Evolutionary conservation across 1,140 invertebrate genomes (phyloP).

Genomic region (Onthophagus taurus): DNA sequence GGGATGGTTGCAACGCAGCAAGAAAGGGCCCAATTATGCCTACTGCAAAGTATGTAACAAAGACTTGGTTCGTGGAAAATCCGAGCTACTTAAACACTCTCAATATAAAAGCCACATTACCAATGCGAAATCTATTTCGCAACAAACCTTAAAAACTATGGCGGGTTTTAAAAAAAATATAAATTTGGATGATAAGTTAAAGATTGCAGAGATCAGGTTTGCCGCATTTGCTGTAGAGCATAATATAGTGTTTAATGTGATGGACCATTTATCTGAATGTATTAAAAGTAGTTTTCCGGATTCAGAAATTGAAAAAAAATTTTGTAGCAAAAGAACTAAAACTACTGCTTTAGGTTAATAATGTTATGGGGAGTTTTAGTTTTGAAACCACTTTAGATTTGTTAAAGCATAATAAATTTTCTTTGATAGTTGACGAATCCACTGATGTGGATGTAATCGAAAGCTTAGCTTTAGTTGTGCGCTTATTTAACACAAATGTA

Average conservation of each 20-base stretch:
- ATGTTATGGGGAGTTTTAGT: slow-evolving; percentile 4
- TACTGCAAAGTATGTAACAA: too few relatives aligned
- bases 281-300: slow-evolving; percentile 4
- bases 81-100: too few relatives aligned
- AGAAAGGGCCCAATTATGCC: too few relatives aligned
- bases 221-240: not conserved
- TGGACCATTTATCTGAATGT: slow-evolving; percentile 11
- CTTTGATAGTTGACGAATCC: slow-evolving; percentile 36
- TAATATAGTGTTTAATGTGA: slow-evolving; percentile 10
- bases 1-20: too few relatives aligned
- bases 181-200: too few relatives aligned
- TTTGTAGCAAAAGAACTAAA: slow-evolving; percentile 16
- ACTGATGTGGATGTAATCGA: slow-evolving; percentile 31
- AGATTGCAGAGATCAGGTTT: not conserved
- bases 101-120: too few relatives aligned
- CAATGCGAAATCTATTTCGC: too few relatives aligned
- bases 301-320: slow-evolving; percentile 14
- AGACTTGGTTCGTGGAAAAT: too few relatives aligned
- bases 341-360: slow-evolving; percentile 12
- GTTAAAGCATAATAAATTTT: slow-evolving; percentile 32
- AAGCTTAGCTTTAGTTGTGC: slow-evolving; percentile 29
- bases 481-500: slow-evolving; percentile 17
- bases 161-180: too few relatives aligned
- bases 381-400: slow-evolving; percentile 16
- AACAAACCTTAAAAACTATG: too few relatives aligned